phyloP scores from a whole-genome alignment of 2,113 vertebrate genomes.

The Leptobrachium ailaonicum region DNA sequence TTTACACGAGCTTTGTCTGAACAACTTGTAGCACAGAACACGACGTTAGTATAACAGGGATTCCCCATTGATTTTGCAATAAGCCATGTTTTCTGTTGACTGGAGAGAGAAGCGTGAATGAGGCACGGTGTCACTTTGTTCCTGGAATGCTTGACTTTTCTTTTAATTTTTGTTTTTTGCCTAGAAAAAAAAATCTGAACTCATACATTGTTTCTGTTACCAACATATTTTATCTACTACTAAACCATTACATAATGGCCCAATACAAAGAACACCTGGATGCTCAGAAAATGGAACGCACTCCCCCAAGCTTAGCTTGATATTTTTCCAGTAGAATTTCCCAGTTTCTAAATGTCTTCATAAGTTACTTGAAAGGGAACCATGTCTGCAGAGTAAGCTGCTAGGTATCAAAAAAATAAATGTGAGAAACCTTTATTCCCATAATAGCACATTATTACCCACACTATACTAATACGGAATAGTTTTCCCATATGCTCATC shows the following conservation, averaged over 20 bases:
- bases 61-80: conserved; percentile 21
- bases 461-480: neutral
- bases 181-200: neutral
- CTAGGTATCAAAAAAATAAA: conserved; percentile 5
- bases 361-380: conserved; percentile 22
- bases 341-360: conserved; percentile 10
- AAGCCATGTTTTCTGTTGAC: conserved; percentile 9
- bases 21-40: conserved; percentile 11
- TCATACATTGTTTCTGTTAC: conserved; percentile 19
- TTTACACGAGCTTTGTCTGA: conserved; percentile 18
- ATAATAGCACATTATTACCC: conserved; percentile 9
- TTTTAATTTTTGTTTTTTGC: neutral
- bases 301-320: conserved; percentile 1
- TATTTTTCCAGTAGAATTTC: conserved; percentile 20
- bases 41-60: conserved; percentile 14
- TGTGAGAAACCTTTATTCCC: neutral
- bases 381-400: conserved; percentile 11
- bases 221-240: conserved; percentile 3
- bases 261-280: conserved; percentile 15
- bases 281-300: neutral
- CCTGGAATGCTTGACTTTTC: neutral
- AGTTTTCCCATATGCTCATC: conserved; percentile 23
- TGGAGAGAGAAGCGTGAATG: neutral
- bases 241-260: conserved; percentile 12
- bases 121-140: neutral